phyloP scores from a whole-genome alignment of 2,888 invertebrate species.

The Polylopha cassiicola region DNA sequence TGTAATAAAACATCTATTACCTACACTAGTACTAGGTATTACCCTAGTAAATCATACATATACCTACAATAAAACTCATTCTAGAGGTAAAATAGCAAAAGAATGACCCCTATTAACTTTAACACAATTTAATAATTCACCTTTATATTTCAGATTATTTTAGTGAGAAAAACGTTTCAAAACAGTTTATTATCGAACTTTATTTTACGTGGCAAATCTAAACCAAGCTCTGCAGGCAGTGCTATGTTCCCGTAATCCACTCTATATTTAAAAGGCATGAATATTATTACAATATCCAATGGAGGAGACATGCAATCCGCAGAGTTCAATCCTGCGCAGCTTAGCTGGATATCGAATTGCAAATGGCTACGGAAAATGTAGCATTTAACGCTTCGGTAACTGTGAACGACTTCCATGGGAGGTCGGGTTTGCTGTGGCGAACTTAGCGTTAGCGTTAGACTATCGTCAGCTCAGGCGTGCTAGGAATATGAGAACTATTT shows the following conservation, averaged over 20 bases:
- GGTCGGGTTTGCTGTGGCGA: conserved; percentile 40
- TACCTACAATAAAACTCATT: no score
- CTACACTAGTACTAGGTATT: no score
- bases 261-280: conserved; percentile 53
- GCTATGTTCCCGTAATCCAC: conserved; percentile 33
- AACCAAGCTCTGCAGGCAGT: not conserved
- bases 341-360: conserved; percentile 72
- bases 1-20: no score
- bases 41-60: no score
- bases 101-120: no score
- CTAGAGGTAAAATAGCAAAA: no score
- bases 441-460: conserved; percentile 31
- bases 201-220: conserved; percentile 12
- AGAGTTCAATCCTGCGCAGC: conserved; percentile 62
- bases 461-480: no score
- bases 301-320: conserved; percentile 53
- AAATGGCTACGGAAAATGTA: conserved; percentile 71
- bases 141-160: no score
- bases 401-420: conserved; percentile 56
- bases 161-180: no score
- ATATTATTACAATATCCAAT: conserved; percentile 61
- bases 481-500: no score
- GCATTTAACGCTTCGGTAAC: conserved; percentile 71
- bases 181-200: no score
- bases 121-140: no score